Percentiles rank a stretch among this genome's conserved stretches.
phyloP scores from a whole-genome alignment of 2,888 invertebrate genomes.

The Melipona bicolor region DNA sequence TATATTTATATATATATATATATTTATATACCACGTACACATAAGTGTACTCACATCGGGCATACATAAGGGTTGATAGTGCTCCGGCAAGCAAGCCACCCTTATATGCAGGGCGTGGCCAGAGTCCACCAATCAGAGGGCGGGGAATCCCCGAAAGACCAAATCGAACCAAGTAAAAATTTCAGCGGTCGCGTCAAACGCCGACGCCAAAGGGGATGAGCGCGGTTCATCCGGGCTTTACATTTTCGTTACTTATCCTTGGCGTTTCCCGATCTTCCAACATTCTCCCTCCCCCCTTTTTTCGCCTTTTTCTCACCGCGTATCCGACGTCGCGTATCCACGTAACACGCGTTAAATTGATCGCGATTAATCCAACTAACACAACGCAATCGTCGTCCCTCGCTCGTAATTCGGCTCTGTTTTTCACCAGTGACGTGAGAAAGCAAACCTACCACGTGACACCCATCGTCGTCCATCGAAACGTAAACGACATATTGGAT shows the following conservation, averaged over 20 bases:
- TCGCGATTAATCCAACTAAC: background rate
- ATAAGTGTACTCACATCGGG: slow-evolving; percentile 75
- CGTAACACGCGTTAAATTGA: background rate
- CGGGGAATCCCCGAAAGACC: slow-evolving; percentile 77
- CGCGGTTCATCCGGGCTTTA: slow-evolving; percentile 78
- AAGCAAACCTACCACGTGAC: background rate
- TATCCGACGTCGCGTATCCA: no score
- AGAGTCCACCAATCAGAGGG: slow-evolving; percentile 79
- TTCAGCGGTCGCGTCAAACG: slow-evolving; percentile 82
- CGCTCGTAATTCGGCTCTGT: background rate
- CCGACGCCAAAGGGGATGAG: slow-evolving; percentile 78
- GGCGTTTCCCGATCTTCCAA: slow-evolving; percentile 26
- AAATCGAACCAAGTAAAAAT: slow-evolving; percentile 81
- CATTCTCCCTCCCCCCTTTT: background rate
- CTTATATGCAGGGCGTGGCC: slow-evolving; percentile 82
- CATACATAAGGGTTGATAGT: slow-evolving; percentile 80
- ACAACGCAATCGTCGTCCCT: background rate
- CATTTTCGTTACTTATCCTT: slow-evolving; percentile 75
- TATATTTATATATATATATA: slow-evolving; percentile 47
- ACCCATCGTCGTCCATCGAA: background rate
- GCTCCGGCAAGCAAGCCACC: slow-evolving; percentile 77
- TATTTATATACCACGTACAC: slow-evolving; percentile 62
- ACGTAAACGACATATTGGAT: background rate
- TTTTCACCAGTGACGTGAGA: background rate
- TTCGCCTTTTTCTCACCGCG: background rate